Percentiles rank a stretch among this genome's conserved stretches.
phyloP scores from a whole-genome alignment of 1,140 invertebrate species.

The Leptinotarsa undecemlineata region DNA sequence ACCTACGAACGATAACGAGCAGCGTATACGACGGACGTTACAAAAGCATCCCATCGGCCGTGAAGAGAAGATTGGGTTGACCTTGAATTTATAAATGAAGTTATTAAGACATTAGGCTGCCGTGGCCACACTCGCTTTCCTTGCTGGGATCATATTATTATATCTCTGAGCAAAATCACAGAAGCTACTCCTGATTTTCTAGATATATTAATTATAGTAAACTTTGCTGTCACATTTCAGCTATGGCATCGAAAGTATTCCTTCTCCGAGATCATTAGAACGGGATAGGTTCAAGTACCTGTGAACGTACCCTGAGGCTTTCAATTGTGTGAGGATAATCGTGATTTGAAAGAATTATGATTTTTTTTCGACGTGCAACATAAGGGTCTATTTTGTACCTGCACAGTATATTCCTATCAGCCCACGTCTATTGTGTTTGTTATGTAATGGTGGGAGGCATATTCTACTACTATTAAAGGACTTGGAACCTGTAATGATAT shows the following conservation, averaged over 20 bases:
- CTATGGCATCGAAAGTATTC: conserved; percentile 20
- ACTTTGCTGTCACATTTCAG: conserved; percentile 37
- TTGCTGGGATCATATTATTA: conserved; percentile 50
- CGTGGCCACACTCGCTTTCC: conserved; percentile 48
- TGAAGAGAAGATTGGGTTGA: conserved; percentile 45
- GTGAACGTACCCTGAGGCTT: conserved; percentile 1
- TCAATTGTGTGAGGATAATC: conserved; percentile 13
- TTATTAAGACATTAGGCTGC: conserved; percentile 54
- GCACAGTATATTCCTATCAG: conserved; percentile 7
- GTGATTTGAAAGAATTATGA: conserved; percentile 9
- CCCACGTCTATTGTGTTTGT: conserved; percentile 17
- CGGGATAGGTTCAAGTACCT: neutral
- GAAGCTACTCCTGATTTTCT: conserved; percentile 51
- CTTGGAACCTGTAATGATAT: neutral
- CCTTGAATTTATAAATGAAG: conserved; percentile 54
- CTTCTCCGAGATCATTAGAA: neutral
- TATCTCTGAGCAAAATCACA: conserved; percentile 52
- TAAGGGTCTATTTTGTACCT: conserved; percentile 13
- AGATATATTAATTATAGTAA: conserved; percentile 51
- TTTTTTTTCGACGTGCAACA: neutral
- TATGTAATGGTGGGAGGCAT: neutral
- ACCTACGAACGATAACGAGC: neutral
- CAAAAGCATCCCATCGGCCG: conserved; percentile 12
- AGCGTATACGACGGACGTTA: neutral
- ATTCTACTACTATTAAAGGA: neutral